These are phyloP conservation scores for Amphiura filiformis DNA, from an alignment of 35 echinoderm and acorn worm genomes.

Conservation along the genomic window DNA sequence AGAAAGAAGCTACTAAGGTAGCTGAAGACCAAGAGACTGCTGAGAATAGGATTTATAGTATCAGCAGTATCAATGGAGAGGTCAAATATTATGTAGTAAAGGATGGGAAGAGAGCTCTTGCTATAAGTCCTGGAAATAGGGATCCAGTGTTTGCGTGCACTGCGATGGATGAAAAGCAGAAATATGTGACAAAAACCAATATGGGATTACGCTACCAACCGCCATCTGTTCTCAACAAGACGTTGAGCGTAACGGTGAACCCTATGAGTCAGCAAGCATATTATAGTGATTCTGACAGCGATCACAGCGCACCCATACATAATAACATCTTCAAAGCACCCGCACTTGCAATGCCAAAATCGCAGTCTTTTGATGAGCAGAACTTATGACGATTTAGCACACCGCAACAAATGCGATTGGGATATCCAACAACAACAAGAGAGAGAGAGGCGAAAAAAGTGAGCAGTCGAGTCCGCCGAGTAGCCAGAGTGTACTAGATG, in stretches of 20 bases:
- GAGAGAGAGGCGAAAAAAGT: slow-evolving; percentile 36
- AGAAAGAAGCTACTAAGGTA: slow-evolving; percentile 28
- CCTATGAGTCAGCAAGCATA: slow-evolving; percentile 71
- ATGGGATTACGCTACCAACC: slow-evolving; percentile 57
- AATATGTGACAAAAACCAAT: slow-evolving; percentile 82
- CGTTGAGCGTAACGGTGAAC: slow-evolving; percentile 87
- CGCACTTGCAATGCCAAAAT: background rate
- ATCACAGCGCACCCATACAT: slow-evolving; percentile 7
- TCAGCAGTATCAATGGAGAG: slow-evolving; percentile 86
- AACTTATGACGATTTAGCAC: background rate
- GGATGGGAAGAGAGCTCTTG: slow-evolving; percentile 66
- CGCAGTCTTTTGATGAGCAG: slow-evolving; percentile 2
- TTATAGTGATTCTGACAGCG: slow-evolving; percentile 88
- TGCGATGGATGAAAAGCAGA: slow-evolving; percentile 78
- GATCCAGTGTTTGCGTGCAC: slow-evolving; percentile 91
- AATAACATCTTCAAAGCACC: slow-evolving; percentile 2
- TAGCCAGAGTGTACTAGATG: background rate
- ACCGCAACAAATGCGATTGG: slow-evolving; percentile 1
- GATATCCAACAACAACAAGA: slow-evolving; percentile 5
- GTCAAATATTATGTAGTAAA: slow-evolving; percentile 83
- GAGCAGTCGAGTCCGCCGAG: background rate
- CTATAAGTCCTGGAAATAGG: slow-evolving; percentile 54
- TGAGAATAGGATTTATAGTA: slow-evolving; percentile 88
- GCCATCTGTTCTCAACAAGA: slow-evolving; percentile 69
- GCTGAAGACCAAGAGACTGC: slow-evolving; percentile 46